Base-by-base conservation (phyloP, 1,140 invertebrate genomes). In the Drosophila novamexicana region DNA sequence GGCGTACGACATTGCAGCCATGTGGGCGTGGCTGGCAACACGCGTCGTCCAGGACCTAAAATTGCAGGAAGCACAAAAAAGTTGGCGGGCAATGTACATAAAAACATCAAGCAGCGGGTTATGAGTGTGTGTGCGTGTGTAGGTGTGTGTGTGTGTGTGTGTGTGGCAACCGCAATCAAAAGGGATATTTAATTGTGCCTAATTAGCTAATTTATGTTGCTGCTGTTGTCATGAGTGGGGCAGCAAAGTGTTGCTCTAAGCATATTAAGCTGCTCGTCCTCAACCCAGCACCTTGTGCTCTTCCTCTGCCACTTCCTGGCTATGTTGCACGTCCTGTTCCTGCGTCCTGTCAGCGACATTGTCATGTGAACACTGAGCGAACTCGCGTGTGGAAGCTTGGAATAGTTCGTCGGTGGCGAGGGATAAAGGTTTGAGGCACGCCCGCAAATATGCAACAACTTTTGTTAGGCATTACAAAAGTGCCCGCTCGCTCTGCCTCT, bases 201-300 rank as follows among this genome's bases (percentile, higher is more conserved):
- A 86, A 86, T 86, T 86, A 86, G 83, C 83, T 86, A 88, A 86
- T 88, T 86, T 86, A 86, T 88, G 79, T 88, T 86, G 80, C 61
- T 32, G 36, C 47, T 44, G 39, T 44, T 44, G 22, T 59, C 76
- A 73, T 75, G 69, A 77, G 72, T 66, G 84, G 22, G 22, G 71
- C 78, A 77, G 80, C 62, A 72, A 69, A 61, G 58, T 78, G 83
- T 77, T 70, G 73, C 83, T 83, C 76, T 74, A 88, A 88, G 76
- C 83, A 83, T 77, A 86, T 88, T 77, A 85, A 76, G 62, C 53
- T 62, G 42, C 39, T 12, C 62, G 62, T 77, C 54, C 34, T 52
- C 44, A 8, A 9, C 37, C 22, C 22, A 29, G 22, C 22, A 29
- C 22, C 22, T 29, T 29, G 22, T 29, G 22, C 22, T 29, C 18